These are phyloP conservation scores for Ascaphus truei DNA, from an alignment of 2,113 vertebrate genomes.

Conservation along the genomic window DNA sequence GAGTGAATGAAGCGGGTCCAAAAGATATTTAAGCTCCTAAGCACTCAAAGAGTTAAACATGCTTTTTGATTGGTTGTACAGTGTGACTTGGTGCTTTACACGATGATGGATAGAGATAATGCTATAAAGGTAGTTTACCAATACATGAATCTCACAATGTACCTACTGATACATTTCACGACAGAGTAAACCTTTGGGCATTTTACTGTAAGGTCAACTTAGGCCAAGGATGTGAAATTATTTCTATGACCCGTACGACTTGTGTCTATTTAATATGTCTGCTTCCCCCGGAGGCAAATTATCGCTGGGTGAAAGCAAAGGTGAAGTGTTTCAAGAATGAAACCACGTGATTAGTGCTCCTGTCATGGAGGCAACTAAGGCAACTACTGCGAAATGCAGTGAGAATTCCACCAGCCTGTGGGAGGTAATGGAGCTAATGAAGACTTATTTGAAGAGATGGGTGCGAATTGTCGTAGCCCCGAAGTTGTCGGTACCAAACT, in stretches of 20 bases:
- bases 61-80: too few relatives aligned
- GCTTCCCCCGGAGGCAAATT: not conserved
- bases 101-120: too few relatives aligned
- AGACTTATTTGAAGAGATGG: not conserved
- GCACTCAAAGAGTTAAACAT: too few relatives aligned
- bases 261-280: not conserved
- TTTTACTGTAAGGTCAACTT: not conserved
- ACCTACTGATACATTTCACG: not conserved
- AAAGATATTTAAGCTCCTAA: too few relatives aligned
- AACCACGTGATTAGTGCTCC: not conserved
- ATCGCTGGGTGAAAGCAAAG: not conserved
- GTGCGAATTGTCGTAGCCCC: not conserved
- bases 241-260: not conserved
- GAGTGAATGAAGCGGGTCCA: too few relatives aligned
- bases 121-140: too few relatives aligned
- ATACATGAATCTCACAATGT: too few relatives aligned
- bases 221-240: too few relatives aligned
- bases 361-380: not conserved
- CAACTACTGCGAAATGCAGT: not conserved
- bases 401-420: not conserved
- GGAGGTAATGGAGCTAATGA: not conserved
- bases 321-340: not conserved
- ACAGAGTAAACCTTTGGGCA: not conserved
- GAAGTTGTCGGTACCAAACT: not conserved
- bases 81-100: too few relatives aligned